Conservation (phyloP, 2,797 vertebrate species). For the Hoplostethus atlanticus region DNA sequence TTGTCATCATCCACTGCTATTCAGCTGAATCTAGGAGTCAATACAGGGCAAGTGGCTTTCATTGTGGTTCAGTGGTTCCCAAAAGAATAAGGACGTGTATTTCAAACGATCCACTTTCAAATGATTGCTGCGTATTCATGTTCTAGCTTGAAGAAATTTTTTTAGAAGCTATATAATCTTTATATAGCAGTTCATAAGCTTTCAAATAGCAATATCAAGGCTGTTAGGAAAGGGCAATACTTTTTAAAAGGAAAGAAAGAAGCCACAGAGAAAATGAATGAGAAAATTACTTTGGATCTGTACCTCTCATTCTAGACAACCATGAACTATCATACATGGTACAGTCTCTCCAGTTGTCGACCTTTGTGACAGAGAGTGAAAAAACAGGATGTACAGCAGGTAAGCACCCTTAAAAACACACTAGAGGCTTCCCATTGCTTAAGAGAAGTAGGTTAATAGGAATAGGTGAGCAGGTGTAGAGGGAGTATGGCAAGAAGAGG, state of each 20-base stretch:
- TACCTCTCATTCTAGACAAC: not conserved
- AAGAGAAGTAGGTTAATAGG: too few species aligned
- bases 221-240: constrained; percentile 2
- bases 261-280: constrained; percentile 1
- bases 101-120: constrained; percentile 60
- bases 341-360: constrained; percentile 18
- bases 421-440: too few species aligned
- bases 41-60: constrained; percentile 68
- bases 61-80: constrained; percentile 72
- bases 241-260: constrained; percentile 10
- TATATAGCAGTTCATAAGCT: constrained; percentile 17
- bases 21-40: constrained; percentile 65
- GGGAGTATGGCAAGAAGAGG: too few species aligned
- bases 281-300: constrained; percentile 6
- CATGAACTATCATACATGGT: constrained; percentile 18
- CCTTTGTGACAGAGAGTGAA: constrained; percentile 1
- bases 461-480: too few species aligned
- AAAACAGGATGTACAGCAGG: not conserved
- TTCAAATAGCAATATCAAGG: constrained; percentile 6
- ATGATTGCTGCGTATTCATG: constrained; percentile 56
- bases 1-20: constrained; percentile 68
- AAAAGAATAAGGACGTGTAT: constrained; percentile 63
- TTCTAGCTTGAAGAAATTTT: constrained; percentile 45
- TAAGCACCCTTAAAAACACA: too few species aligned
- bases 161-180: constrained; percentile 26